A percentile compares a stretch with the other conserved stretches of the same genome.
phyloP scores from a whole-genome alignment of 2,797 vertebrate genomes.

The Myiothlypis coronata region DNA sequence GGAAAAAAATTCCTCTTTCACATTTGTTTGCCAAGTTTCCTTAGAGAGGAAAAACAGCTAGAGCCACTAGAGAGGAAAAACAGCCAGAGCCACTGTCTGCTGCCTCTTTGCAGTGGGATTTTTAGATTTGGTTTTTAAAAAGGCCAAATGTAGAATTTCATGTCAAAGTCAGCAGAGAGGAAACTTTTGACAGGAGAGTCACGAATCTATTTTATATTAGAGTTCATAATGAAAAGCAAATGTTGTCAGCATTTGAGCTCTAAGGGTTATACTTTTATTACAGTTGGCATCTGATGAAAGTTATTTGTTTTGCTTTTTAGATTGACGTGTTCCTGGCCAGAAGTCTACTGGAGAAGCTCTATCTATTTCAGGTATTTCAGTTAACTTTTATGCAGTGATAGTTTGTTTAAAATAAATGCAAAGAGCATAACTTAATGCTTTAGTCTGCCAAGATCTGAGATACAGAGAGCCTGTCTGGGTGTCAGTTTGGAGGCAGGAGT shows the following conservation, averaged over 20 bases:
- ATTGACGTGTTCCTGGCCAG: conserved; percentile 96
- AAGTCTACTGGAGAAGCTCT: conserved; percentile 94
- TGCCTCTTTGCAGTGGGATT: neutral
- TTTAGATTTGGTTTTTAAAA: neutral
- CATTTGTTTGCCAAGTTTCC: neutral
- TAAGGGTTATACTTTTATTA: neutral
- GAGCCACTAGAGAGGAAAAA: neutral
- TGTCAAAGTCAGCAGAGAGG: neutral
- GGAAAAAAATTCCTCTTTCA: neutral
- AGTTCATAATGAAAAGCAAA: neutral
- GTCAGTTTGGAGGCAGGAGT: neutral
- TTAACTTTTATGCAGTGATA: neutral
- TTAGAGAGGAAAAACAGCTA: neutral
- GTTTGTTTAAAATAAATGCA: neutral
- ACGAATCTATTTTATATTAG: neutral
- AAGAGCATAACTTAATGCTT: neutral
- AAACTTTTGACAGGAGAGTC: neutral
- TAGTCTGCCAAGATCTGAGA: neutral
- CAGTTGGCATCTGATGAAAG: neutral
- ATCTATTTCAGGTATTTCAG: conserved; percentile 91
- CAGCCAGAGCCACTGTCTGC: neutral
- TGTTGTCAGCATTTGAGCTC: neutral
- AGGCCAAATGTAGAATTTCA: neutral
- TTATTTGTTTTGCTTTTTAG: conserved; percentile 68
- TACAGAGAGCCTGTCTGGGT: neutral